Evolutionary conservation across 1,140 invertebrate genomes (phyloP).

Genomic region (Solenopsis invicta): DNA sequence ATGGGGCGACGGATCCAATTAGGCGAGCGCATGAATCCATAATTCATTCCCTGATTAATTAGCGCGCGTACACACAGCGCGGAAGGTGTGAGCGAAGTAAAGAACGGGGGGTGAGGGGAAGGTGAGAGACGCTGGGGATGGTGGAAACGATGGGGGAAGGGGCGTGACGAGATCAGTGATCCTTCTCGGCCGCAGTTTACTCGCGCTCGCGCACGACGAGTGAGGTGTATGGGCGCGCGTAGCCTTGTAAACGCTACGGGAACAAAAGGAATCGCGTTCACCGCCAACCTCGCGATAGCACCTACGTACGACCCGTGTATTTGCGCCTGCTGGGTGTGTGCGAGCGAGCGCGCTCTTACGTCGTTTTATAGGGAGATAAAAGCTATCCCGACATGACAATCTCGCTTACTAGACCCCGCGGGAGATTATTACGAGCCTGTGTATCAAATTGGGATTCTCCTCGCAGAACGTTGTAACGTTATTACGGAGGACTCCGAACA

Average conservation of each 20-base stretch:
- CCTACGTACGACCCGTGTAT: conserved; percentile 14
- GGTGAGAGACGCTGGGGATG: neutral
- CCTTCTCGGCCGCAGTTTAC: conserved; percentile 72
- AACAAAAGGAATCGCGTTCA: conserved; percentile 71
- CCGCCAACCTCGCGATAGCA: conserved; percentile 47
- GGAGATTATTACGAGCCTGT: conserved; percentile 58
- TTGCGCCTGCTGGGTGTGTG: conserved; percentile 23
- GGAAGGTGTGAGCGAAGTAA: conserved; percentile 28
- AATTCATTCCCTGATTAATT: conserved; percentile 82
- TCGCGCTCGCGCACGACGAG: conserved; percentile 58
- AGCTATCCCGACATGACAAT: conserved; percentile 55
- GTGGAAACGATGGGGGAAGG: conserved; percentile 33
- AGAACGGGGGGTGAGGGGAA: neutral
- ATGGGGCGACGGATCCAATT: conserved; percentile 78
- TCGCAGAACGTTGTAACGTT: conserved; percentile 34
- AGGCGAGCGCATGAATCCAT: conserved; percentile 78
- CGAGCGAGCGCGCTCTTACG: neutral
- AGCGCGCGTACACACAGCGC: conserved; percentile 68
- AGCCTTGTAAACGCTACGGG: conserved; percentile 67
- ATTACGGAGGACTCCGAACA: conserved; percentile 16
- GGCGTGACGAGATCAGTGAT: conserved; percentile 68
- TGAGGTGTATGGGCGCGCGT: conserved; percentile 9
- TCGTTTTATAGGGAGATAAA: conserved; percentile 62
- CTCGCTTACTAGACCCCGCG: conserved; percentile 41
- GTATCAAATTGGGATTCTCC: conserved; percentile 55